Percentiles rank a stretch among this genome's conserved stretches.
Evolutionary conservation across 2,113 vertebrate species (phyloP).

Genomic region (Malaclemys terrapin): DNA sequence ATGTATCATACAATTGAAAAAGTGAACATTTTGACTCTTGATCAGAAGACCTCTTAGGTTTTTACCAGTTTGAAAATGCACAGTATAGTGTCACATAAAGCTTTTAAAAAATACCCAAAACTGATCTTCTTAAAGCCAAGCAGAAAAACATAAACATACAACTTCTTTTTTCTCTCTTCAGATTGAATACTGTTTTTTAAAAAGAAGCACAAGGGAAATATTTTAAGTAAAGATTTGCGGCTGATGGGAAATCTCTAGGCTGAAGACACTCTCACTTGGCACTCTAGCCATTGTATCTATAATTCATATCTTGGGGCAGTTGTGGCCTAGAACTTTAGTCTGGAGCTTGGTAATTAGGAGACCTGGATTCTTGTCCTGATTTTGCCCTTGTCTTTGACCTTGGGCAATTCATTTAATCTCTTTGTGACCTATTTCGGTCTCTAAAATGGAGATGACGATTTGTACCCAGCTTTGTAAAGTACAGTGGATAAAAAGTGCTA

Average conservation of each 20-base stretch:
- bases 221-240: neutral
- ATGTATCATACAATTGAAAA: neutral
- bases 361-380: neutral
- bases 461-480: neutral
- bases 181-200: neutral
- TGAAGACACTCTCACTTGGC: neutral
- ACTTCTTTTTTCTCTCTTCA: neutral
- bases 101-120: neutral
- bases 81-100: neutral
- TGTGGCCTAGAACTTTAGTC: neutral
- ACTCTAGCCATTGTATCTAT: neutral
- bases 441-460: neutral
- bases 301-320: neutral
- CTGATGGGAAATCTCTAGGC: neutral
- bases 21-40: neutral
- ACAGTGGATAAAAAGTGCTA: rapidly evolving
- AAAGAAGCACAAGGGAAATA: neutral
- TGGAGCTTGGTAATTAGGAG: neutral
- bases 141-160: neutral
- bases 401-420: neutral
- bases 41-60: neutral
- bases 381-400: rapidly evolving
- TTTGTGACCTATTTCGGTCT: neutral
- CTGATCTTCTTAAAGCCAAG: neutral
- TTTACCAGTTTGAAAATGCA: neutral